Base-by-base conservation (phyloP, 92 coral and sea anemone genomes). In the Chrysogorgia sp. region DNA sequence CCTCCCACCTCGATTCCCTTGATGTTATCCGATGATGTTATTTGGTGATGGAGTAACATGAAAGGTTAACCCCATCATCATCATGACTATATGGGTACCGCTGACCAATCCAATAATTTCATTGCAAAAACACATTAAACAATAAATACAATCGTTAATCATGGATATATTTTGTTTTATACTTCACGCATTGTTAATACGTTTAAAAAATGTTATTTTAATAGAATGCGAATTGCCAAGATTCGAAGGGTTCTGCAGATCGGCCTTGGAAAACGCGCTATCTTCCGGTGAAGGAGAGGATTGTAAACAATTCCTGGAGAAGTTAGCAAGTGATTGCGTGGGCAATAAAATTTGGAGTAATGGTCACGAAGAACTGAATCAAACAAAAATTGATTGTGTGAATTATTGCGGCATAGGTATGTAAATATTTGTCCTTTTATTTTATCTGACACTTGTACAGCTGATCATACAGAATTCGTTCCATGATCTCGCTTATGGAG, bases 231-330 rank as follows among this genome's bases (percentile, higher is more conserved):
- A 20, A n/a, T 32, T 48, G 2, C 22, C 10, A 1, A 47, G 49
- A n/a, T 64, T 34, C 71, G 25, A 34, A 4, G 71, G 71, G 1
- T 64, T 64, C 49, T 64, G 71, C 41, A 45, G 50, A 13, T 22
- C 71, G 19, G 40, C 71, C 12, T 34, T 64, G 71, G 71, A 64
- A 20, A 48, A 64, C 17, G 50, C 20, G 41, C 21, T 64, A 19
- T 29, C 23, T 17, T 9, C 4, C 50, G 14, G 13, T 23, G 71
- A 64, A 3, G 71, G 71, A 34, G 4, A 14, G 52, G n/a, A n/a
- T n/a, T 64, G 71, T 35, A 34, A 24, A 22, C 47, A 34, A 3
- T 64, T 64, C 15, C 49, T 64, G 8, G 21, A 34, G 34, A 15
- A 0, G 9, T 34, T 64, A n/a, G 48, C 7, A 32, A 64, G 47